Base-by-base conservation (phyloP, 1,140 invertebrate species). In the Batillaria attramentaria region DNA sequence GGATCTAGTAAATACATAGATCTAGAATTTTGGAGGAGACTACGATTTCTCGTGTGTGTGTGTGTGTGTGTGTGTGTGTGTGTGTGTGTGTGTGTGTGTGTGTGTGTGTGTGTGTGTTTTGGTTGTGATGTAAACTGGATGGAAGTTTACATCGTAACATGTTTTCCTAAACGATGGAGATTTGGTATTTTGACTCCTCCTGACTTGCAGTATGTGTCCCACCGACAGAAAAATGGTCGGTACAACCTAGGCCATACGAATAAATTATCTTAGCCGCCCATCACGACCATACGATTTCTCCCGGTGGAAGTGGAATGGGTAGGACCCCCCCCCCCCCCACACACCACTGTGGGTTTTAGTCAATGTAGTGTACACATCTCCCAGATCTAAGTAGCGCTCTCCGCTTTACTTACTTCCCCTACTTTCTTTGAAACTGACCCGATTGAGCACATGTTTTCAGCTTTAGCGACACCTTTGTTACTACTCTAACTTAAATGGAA, bases 31-130 rank as follows among this genome's bases (percentile, higher is more conserved):
- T n/a, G n/a, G n/a, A n/a, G n/a, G n/a, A n/a, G n/a, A n/a, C n/a
- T n/a, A n/a, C n/a, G n/a, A n/a, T n/a, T n/a, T n/a, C n/a, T n/a
- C 46, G 46, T 50, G 46, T 50, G 46, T 50, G 46, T 50, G 46
- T 24, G 46, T 50, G 46, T 24, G 46, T 50, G 46, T 24, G 46
- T 50, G 46, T 24, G 46, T 50, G 46, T 24, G 46, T 50, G 46
- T 24, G 46, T 50, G 46, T 24, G 46, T 50, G 46, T 24, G 46
- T 50, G 46, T 50, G 46, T 50, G 46, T 50, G 46, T 50, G 46
- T 50, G 46, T 50, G 46, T 50, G 46, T 50, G 46, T 24, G 46
- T 50, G 46, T 50, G 46, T 24, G 46, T 50, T 50, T 24, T 50
- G 46, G 46, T 50, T 10, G 46, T 50, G 46, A 50, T 50, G 46